Evolutionary conservation across 1,140 invertebrate species (phyloP).

Genomic region (Cherax quadricarinatus): DNA sequence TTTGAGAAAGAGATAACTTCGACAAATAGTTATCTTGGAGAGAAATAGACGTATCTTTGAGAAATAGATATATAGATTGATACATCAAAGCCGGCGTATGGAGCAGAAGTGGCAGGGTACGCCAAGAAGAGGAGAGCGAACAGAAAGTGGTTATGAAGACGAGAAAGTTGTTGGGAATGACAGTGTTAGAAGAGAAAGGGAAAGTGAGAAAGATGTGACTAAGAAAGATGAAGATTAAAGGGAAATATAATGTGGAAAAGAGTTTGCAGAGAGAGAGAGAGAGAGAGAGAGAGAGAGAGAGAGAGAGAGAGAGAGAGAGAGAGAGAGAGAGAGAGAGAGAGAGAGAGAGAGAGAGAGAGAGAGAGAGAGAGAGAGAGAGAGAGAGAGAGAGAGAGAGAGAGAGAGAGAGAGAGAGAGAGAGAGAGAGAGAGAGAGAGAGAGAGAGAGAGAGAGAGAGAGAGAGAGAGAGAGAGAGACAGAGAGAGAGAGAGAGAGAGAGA

Average conservation of each 20-base stretch:
- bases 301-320: background rate
- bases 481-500: background rate
- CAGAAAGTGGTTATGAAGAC: background rate
- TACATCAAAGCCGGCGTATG: no score
- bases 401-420: background rate
- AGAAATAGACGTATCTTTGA: no score
- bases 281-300: background rate
- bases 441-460: background rate
- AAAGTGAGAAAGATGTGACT: background rate
- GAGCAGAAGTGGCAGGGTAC: no score
- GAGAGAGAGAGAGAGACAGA: background rate
- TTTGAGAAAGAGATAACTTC: no score
- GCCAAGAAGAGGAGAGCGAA: no score
- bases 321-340: background rate
- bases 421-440: background rate
- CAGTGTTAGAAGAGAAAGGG: background rate
- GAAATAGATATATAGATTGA: no score
- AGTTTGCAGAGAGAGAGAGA: background rate
- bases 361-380: background rate
- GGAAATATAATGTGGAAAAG: background rate
- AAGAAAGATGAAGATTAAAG: background rate
- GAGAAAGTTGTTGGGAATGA: background rate
- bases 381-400: background rate
- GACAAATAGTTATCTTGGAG: no score
- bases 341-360: background rate